phyloP scores from a whole-genome alignment of 2,888 invertebrate genomes.

The Pocota personata region DNA sequence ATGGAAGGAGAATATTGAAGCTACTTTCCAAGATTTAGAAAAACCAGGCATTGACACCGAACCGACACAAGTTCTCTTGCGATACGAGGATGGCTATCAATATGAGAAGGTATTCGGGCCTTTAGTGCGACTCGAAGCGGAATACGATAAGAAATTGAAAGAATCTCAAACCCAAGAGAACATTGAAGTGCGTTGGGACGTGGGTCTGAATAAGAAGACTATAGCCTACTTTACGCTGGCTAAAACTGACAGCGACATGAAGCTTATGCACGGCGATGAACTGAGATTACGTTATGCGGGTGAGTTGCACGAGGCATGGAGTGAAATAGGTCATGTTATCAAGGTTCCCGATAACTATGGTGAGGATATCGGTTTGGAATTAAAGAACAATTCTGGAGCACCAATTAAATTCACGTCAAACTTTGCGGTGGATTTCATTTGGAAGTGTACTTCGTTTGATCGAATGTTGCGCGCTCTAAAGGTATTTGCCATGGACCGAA shows the following conservation, averaged over 20 bases:
- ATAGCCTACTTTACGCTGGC: conserved; percentile 98
- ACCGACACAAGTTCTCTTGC: conserved; percentile 90
- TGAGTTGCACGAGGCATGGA: conserved; percentile 97
- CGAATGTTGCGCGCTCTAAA: conserved; percentile 97
- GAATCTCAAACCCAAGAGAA: conserved; percentile 99
- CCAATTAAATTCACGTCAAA: conserved; percentile 97
- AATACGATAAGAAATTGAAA: conserved; percentile 98
- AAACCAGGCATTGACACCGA: conserved; percentile 99
- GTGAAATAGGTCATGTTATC: conserved; percentile 98
- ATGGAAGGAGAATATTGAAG: conserved; percentile 99
- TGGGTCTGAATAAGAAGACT: conserved; percentile 98
- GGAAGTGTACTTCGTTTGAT: conserved; percentile 99
- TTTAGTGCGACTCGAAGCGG: conserved; percentile 97
- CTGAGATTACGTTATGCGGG: conserved; percentile 95
- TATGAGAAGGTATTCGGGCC: conserved; percentile 99
- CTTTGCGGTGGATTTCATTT: conserved; percentile 99
- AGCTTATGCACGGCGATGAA: conserved; percentile 99
- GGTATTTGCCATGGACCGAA: conserved; percentile 97
- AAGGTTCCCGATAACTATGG: conserved; percentile 98
- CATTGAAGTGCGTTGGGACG: conserved; percentile 99
- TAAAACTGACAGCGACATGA: conserved; percentile 99
- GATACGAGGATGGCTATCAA: conserved; percentile 99
- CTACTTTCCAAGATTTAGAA: conserved; percentile 98
- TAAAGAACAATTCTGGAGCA: conserved; percentile 95
- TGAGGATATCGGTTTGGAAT: conserved; percentile 98